Evolutionary conservation across 1,140 invertebrate genomes (phyloP).

Genomic region (Eufriesea mexicana): DNA sequence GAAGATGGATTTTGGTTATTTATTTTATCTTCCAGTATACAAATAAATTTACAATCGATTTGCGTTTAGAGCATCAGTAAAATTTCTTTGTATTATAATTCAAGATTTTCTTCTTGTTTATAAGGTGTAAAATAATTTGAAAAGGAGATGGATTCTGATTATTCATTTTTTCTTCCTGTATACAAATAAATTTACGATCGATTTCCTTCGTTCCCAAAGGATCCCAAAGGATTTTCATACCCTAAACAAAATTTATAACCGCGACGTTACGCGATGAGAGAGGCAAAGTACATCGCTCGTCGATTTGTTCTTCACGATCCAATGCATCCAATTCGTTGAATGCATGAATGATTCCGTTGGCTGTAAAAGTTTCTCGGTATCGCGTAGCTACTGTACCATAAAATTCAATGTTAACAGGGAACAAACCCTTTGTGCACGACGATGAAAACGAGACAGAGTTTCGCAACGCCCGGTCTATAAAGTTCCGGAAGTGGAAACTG

Average conservation of each 20-base stretch:
- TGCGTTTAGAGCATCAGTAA: too few relatives aligned
- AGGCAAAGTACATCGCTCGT: not conserved
- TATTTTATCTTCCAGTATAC: not conserved
- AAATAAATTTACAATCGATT: not conserved
- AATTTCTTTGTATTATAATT: too few relatives aligned
- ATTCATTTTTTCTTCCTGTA: not conserved
- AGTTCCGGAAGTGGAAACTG: not conserved
- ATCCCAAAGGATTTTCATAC: not conserved
- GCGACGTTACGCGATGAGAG: not conserved
- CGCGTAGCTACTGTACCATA: slow-evolving; percentile 42
- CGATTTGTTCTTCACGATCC: slow-evolving; percentile 40
- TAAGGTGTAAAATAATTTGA: too few relatives aligned
- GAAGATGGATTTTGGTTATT: not conserved
- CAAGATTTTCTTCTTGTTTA: too few relatives aligned
- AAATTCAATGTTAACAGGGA: slow-evolving; percentile 34
- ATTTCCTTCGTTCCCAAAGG: not conserved
- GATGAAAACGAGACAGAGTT: slow-evolving; percentile 3
- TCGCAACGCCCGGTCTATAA: not conserved
- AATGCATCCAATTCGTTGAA: slow-evolving; percentile 49
- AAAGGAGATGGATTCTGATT: not conserved
- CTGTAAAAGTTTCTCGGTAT: slow-evolving; percentile 36
- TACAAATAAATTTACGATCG: not conserved
- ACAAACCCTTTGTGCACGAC: not conserved
- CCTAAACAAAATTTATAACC: not conserved
- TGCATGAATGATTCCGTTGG: slow-evolving; percentile 41